Conservation (phyloP, 2,113 vertebrate species). For the Motacilla tschutschensis region DNA sequence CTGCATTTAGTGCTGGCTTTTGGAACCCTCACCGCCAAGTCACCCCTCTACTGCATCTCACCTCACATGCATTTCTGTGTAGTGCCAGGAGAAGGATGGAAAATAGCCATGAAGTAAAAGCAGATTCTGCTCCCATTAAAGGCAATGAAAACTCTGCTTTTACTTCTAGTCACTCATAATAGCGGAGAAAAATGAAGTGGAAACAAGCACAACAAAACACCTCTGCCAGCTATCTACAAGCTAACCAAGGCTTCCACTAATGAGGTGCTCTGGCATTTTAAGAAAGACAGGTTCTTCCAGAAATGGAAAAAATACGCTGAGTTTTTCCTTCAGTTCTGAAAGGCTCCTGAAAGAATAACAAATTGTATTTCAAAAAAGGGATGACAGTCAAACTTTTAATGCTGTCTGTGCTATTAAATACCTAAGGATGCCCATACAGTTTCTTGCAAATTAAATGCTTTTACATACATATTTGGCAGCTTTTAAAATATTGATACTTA, state of each 20-base stretch:
- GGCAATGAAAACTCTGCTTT: constrained; percentile 46
- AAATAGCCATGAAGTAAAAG: constrained; percentile 45
- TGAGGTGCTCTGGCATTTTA: constrained; percentile 49
- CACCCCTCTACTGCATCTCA: neutral
- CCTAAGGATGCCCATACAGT: neutral
- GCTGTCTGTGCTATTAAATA: constrained; percentile 36
- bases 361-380: constrained; percentile 55
- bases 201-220: constrained; percentile 58
- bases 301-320: constrained; percentile 16
- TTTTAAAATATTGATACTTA: constrained; percentile 58
- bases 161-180: constrained; percentile 37
- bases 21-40: neutral
- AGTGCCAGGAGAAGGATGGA: constrained; percentile 29
- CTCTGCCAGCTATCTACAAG: constrained; percentile 36
- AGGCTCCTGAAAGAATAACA: constrained; percentile 41
- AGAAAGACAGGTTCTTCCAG: constrained; percentile 39
- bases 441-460: constrained; percentile 37
- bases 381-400: constrained; percentile 32
- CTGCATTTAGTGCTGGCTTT: constrained; percentile 15
- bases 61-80: constrained; percentile 1
- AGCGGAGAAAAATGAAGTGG: constrained; percentile 29
- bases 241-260: constrained; percentile 41
- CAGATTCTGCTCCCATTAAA: constrained; percentile 39
- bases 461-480: constrained; percentile 18
- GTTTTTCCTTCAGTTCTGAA: constrained; percentile 53